Evolutionary conservation across 2,797 vertebrate species (phyloP).

Genomic region (Nyctibius grandis): DNA sequence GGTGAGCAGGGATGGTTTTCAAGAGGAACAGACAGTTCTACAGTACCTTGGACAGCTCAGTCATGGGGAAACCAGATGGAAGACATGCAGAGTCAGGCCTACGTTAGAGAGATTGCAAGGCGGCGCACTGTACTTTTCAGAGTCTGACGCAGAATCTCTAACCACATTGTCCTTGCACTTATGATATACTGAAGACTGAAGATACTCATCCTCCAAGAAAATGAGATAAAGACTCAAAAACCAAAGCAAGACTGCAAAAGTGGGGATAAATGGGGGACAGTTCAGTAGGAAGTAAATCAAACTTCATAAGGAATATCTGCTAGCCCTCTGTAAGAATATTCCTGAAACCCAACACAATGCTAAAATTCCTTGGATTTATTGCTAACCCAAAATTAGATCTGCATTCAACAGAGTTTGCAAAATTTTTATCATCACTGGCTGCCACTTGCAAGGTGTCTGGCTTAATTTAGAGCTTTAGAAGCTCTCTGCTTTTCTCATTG

Average conservation of each 20-base stretch:
- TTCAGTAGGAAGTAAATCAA: not conserved
- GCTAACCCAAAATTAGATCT: not conserved
- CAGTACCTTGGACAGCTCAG: conserved; percentile 68
- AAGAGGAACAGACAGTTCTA: not conserved
- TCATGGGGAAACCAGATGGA: not conserved
- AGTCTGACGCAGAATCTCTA: not conserved
- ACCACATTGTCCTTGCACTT: not conserved
- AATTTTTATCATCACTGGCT: not conserved
- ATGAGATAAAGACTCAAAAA: not conserved
- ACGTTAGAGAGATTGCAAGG: not conserved
- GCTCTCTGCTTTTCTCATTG: not conserved
- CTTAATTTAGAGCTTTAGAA: not conserved
- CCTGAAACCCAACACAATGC: not conserved
- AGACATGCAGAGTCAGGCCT: not conserved
- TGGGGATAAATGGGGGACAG: not conserved
- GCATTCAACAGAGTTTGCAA: not conserved
- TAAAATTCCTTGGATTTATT: not conserved
- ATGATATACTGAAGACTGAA: not conserved
- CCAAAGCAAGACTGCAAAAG: not conserved
- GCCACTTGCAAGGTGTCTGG: not conserved
- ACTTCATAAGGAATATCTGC: not conserved
- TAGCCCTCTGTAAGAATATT: not conserved
- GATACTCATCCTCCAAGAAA: not conserved
- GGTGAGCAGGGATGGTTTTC: not conserved
- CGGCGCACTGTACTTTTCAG: not conserved